Evolutionary conservation across 2,888 invertebrate genomes (phyloP), one percentile per base, ranked within the genome.

Genomic region (Myopa testacea): DNA sequence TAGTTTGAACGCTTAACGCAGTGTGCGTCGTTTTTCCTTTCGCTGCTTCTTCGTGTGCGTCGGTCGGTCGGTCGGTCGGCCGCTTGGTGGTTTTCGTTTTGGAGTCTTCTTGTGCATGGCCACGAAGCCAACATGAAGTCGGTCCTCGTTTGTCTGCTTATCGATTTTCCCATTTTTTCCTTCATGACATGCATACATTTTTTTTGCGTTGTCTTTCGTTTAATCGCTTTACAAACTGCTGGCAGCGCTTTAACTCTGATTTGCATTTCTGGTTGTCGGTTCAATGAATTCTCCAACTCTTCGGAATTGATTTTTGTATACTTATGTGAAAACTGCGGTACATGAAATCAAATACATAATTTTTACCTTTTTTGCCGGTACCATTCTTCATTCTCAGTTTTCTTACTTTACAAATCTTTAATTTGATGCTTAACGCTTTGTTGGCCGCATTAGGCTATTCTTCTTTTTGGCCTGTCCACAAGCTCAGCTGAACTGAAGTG

Each of bases 191-290:
- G 68, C n/a, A 45, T 16, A 19, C 40, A 40, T 50, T 45, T 16
- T 45, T 45, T 38, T 68, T 40, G 68, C 7, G 6, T 4, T 26
- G 26, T 50, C 68, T 68, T 68, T 45, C 37, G 7, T 12, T 68
- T 45, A 12, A 38, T 38, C 40, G 7, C 40, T 67, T 60, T 4
- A 60, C 26, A 19, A 45, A 45, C 16, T 68, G 68, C n/a, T 16
- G 40, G 16, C 67, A 67, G 37, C 67, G 26, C 16, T 68, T 45
- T 68, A 26, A 45, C 45, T 19, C 8, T 19, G 68, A 68, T 68
- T 68, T 68, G 50, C 50, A 68, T 68, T 68, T 68, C 37, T 63
- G 19, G 19, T 68, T 40, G 40, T 45, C 68, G 45, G 68, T 68
- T 68, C 68, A 45, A 45, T n/a, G 68, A 68, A 45, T 68, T 68